Evolutionary conservation across 1,140 invertebrate species (phyloP).

Genomic region (Brachionus rotundiformis): DNA sequence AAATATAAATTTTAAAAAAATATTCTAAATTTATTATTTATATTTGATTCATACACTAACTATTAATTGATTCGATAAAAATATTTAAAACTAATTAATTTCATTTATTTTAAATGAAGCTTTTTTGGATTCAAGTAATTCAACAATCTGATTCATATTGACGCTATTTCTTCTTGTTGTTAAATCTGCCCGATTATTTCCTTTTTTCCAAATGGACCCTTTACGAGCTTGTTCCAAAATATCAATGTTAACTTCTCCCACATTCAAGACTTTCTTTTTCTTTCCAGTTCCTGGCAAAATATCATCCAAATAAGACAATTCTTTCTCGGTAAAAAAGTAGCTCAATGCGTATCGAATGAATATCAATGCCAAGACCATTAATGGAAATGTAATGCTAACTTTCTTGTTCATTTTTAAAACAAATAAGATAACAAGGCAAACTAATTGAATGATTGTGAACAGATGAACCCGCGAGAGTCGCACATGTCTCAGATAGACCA

Average conservation of each 20-base stretch:
- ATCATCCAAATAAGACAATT: conserved; percentile 51
- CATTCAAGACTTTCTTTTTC: conserved; percentile 13
- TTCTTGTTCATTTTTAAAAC: conserved; percentile 88
- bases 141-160: not conserved
- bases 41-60: too few species aligned
- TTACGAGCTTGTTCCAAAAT: conserved; percentile 25
- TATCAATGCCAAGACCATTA: conserved; percentile 71
- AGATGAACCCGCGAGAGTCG: conserved; percentile 87
- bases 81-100: not conserved
- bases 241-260: conserved; percentile 5
- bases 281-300: conserved; percentile 46
- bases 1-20: too few species aligned
- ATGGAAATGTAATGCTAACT: conserved; percentile 93
- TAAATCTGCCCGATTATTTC: not conserved
- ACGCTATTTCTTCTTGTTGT: not conserved
- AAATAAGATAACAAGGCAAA: conserved; percentile 86
- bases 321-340: conserved; percentile 47
- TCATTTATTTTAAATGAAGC: not conserved
- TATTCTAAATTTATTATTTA: too few species aligned
- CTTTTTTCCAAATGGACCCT: not conserved
- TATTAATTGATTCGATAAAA: not conserved
- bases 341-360: not conserved
- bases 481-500: conserved; percentile 88
- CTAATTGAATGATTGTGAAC: conserved; percentile 88
- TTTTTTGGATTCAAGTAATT: not conserved